phyloP scores from a whole-genome alignment of 2,888 invertebrate species.

The Gymnocheta viridis region DNA sequence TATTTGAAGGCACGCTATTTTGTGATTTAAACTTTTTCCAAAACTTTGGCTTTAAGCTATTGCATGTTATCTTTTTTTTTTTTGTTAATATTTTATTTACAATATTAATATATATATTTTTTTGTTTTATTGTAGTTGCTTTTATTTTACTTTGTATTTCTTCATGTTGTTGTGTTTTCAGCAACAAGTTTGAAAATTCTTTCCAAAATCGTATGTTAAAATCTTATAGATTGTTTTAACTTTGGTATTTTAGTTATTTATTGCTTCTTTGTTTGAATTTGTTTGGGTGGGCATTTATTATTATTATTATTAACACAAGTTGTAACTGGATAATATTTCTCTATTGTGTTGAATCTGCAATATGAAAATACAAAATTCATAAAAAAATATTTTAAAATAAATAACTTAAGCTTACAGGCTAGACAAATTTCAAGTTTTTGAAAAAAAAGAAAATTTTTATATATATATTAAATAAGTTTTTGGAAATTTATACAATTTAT shows the following conservation, averaged over 20 bases:
- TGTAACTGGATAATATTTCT: slow-evolving; percentile 22
- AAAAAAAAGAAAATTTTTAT: background rate
- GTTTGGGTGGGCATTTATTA: slow-evolving; percentile 51
- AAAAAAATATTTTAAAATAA: slow-evolving; percentile 20
- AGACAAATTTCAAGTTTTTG: background rate
- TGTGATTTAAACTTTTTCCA: slow-evolving; percentile 20
- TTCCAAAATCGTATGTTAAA: slow-evolving; percentile 75
- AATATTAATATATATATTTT: slow-evolving; percentile 23
- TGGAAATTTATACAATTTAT: too few relatives aligned
- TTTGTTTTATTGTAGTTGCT: slow-evolving; percentile 23
- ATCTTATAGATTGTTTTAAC: slow-evolving; percentile 46
- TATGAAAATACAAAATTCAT: slow-evolving; percentile 19
- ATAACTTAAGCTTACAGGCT: background rate
- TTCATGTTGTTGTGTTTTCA: slow-evolving; percentile 59
- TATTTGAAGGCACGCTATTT: slow-evolving; percentile 59
- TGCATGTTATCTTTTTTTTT: slow-evolving; percentile 60
- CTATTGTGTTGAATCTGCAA: slow-evolving; percentile 53
- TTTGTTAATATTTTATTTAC: slow-evolving; percentile 30
- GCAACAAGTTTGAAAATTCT: slow-evolving; percentile 75
- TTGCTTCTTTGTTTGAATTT: slow-evolving; percentile 16
- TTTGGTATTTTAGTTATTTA: slow-evolving; percentile 54
- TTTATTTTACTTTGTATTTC: slow-evolving; percentile 45
- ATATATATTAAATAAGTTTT: too few relatives aligned
- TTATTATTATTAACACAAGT: slow-evolving; percentile 20
- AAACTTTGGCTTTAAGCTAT: slow-evolving; percentile 40